Conservation (phyloP, 2,888 invertebrate genomes). For the Sesia apiformis region DNA sequence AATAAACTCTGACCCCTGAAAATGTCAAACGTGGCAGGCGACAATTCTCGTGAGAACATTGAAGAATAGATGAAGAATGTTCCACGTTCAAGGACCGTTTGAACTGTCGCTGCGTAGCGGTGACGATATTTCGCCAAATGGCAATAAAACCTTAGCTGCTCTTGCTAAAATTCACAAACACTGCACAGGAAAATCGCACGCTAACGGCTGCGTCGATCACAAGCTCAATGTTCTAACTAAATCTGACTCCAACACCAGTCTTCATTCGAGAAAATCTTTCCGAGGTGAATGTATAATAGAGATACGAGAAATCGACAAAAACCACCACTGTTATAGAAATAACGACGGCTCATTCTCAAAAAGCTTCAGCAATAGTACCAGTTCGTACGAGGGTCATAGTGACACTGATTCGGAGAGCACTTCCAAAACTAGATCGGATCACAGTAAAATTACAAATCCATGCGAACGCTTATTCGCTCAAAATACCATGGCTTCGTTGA, state of each 20-base stretch:
- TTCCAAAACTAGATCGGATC: conserved; percentile 42
- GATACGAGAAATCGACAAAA: conserved; percentile 52
- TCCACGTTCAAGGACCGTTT: conserved; percentile 70
- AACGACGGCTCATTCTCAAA: conserved; percentile 51
- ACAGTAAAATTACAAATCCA: conserved; percentile 44
- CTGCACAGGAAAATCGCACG: conserved; percentile 85
- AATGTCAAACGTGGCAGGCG: conserved; percentile 39
- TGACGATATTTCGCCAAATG: conserved; percentile 57
- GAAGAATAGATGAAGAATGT: conserved; percentile 51
- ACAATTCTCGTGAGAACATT: conserved; percentile 34
- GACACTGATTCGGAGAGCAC: conserved; percentile 78
- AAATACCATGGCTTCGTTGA: conserved; percentile 74
- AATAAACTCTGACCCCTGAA: conserved; percentile 42
- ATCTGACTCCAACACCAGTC: conserved; percentile 61
- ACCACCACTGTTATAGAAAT: conserved; percentile 33
- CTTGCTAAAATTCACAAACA: conserved; percentile 79
- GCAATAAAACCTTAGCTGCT: conserved; percentile 67
- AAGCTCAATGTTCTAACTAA: conserved; percentile 57
- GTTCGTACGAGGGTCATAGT: conserved; percentile 78
- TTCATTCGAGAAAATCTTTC: conserved; percentile 59
- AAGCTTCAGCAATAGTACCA: conserved; percentile 75
- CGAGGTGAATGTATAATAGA: conserved; percentile 58
- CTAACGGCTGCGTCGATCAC: conserved; percentile 78
- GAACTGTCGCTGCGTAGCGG: conserved; percentile 75
- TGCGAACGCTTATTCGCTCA: conserved; percentile 71